Evolutionary conservation across 1,140 invertebrate genomes (phyloP).

Genomic region (Telenomus remus): DNA sequence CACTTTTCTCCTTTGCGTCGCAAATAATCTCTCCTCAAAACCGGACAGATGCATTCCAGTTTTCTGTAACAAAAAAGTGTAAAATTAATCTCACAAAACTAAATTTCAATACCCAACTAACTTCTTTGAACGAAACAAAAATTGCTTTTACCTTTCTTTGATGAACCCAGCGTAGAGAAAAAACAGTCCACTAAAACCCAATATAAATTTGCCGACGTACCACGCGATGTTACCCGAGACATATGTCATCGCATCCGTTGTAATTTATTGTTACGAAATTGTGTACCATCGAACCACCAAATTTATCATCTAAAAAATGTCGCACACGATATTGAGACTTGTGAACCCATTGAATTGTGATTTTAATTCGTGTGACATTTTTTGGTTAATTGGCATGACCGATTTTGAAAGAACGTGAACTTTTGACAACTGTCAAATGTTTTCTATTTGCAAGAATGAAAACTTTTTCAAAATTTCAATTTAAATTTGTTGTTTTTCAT

Average conservation of each 20-base stretch:
- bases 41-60: slow-evolving; percentile 27
- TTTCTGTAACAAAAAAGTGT: slow-evolving; percentile 25
- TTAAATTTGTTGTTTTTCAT: no score
- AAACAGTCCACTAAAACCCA: slow-evolving; percentile 31
- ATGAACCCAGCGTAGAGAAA: slow-evolving; percentile 33
- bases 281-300: no score
- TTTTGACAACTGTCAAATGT: slow-evolving; percentile 17
- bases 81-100: slow-evolving; percentile 18
- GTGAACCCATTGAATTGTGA: slow-evolving; percentile 11
- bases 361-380: slow-evolving; percentile 12
- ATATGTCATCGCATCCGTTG: slow-evolving; percentile 38
- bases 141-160: slow-evolving; percentile 26
- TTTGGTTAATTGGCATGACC: slow-evolving; percentile 4
- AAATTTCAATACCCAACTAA: slow-evolving; percentile 12
- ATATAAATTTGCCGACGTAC: slow-evolving; percentile 43
- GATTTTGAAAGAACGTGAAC: neutral
- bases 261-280: neutral
- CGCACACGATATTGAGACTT: no score
- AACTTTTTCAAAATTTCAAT: no score
- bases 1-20: slow-evolving; percentile 44
- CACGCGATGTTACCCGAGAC: slow-evolving; percentile 20
- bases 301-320: no score
- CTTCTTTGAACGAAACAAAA: neutral
- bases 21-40: slow-evolving; percentile 38
- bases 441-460: slow-evolving; percentile 5